phyloP scores from a whole-genome alignment of 2,797 vertebrate species.

The Falco naumanni region DNA sequence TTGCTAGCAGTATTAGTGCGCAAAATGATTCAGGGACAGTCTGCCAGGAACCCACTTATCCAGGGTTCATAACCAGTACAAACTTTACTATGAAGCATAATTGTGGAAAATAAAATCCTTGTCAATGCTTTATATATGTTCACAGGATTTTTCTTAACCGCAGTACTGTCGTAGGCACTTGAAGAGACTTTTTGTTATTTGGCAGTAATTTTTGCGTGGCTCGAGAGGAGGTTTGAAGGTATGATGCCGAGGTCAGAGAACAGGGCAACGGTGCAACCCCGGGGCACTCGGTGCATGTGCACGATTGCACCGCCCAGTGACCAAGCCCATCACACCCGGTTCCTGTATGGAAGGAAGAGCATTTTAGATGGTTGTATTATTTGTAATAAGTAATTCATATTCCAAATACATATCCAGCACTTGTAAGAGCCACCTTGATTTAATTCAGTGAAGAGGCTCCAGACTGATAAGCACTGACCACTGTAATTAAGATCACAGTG shows the following conservation, averaged over 20 bases:
- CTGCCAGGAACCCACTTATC: neutral
- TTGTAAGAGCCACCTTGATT: neutral
- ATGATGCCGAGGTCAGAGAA: neutral
- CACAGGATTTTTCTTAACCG: neutral
- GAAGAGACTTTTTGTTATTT: neutral
- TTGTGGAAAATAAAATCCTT: neutral
- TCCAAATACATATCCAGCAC: neutral
- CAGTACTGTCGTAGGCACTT: neutral
- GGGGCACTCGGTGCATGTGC: rapidly evolving
- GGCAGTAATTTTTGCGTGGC: neutral
- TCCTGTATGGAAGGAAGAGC: neutral
- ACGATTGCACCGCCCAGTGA: rapidly evolving
- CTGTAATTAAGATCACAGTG: neutral
- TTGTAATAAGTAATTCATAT: neutral
- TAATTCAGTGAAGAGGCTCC: neutral
- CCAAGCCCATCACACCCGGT: neutral
- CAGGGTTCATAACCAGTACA: neutral
- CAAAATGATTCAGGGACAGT: neutral
- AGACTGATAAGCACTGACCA: neutral
- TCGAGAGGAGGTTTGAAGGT: neutral
- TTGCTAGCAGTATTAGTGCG: neutral
- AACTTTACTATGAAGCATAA: neutral
- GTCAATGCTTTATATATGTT: neutral
- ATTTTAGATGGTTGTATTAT: neutral
- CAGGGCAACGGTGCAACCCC: neutral